Percentiles rank a stretch among this genome's conserved stretches.
Conservation (phyloP, 2,113 vertebrate genomes). For the Protomyctophum bolini region DNA sequence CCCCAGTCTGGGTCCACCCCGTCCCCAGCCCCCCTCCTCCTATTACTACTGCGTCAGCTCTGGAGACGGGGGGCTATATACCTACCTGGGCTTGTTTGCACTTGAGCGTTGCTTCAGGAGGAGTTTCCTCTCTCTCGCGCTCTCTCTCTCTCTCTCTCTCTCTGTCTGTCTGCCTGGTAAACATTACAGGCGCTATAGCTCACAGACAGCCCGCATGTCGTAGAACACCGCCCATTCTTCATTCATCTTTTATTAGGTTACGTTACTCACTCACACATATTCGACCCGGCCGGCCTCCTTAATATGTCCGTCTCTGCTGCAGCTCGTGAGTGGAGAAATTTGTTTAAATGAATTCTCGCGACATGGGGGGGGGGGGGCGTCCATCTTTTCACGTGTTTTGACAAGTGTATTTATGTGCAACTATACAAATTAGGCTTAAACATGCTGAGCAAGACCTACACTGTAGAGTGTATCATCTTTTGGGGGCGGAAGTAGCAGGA, state of each 20-base stretch:
- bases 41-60: slow-evolving; percentile 53
- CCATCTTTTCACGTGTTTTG: too few relatives aligned
- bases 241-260: slow-evolving; percentile 44
- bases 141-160: too few relatives aligned
- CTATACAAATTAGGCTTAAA: too few relatives aligned
- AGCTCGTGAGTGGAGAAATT: too few relatives aligned
- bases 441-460: too few relatives aligned
- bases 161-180: slow-evolving; percentile 34
- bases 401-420: too few relatives aligned
- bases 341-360: too few relatives aligned
- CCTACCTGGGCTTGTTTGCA: slow-evolving; percentile 58
- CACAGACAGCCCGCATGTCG: slow-evolving; percentile 42
- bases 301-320: neutral
- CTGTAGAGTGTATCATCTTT: too few relatives aligned
- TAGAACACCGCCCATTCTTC: slow-evolving; percentile 39
- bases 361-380: too few relatives aligned
- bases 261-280: slow-evolving; percentile 38
- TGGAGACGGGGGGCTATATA: slow-evolving; percentile 31
- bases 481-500: too few relatives aligned
- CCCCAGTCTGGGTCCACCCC: slow-evolving; percentile 36
- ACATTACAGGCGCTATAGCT: slow-evolving; percentile 44
- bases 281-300: slow-evolving; percentile 24
- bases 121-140: neutral
- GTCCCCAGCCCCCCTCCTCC: neutral
- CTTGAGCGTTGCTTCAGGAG: slow-evolving; percentile 49